These are phyloP conservation scores for Drosophila kanekoi DNA, from an alignment of 2,888 invertebrate genomes.

Conservation along the genomic window DNA sequence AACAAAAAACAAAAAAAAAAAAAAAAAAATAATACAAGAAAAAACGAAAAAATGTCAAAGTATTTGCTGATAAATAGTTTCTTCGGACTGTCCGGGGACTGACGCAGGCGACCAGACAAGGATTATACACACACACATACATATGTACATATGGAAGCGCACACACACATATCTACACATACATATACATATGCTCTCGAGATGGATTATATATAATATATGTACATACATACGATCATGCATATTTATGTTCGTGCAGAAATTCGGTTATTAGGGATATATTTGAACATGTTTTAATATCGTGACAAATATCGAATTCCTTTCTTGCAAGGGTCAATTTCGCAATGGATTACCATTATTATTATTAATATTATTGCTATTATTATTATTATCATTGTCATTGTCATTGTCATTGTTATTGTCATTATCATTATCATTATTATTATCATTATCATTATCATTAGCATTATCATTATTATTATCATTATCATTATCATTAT, in stretches of 20 bases:
- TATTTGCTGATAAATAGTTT: conserved; percentile 55
- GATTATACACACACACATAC: conserved; percentile 23
- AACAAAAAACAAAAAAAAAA: conserved; percentile 18
- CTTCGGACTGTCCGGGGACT: conserved; percentile 13
- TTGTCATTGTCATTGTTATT: too few species aligned
- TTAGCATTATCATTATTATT: too few species aligned
- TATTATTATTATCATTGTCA: too few species aligned
- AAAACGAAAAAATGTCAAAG: conserved; percentile 40
- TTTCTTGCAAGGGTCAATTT: too few species aligned
- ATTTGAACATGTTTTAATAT: not conserved
- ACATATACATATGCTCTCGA: too few species aligned
- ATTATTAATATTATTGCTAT: too few species aligned
- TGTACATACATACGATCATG: not conserved
- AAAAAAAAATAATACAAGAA: conserved; percentile 1
- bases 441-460: too few species aligned
- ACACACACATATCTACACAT: not conserved
- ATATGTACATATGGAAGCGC: too few species aligned
- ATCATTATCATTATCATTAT: too few species aligned
- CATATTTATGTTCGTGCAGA: not conserved
- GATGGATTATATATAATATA: too few species aligned
- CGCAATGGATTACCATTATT: too few species aligned
- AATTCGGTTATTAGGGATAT: conserved; percentile 20
- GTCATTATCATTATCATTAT: too few species aligned
- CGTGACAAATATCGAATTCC: not conserved
- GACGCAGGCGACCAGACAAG: conserved; percentile 28